Percentiles rank a stretch among this genome's conserved stretches.
Evolutionary conservation across 2,113 vertebrate species (phyloP).

Genomic region (Glaucidium brasilianum): DNA sequence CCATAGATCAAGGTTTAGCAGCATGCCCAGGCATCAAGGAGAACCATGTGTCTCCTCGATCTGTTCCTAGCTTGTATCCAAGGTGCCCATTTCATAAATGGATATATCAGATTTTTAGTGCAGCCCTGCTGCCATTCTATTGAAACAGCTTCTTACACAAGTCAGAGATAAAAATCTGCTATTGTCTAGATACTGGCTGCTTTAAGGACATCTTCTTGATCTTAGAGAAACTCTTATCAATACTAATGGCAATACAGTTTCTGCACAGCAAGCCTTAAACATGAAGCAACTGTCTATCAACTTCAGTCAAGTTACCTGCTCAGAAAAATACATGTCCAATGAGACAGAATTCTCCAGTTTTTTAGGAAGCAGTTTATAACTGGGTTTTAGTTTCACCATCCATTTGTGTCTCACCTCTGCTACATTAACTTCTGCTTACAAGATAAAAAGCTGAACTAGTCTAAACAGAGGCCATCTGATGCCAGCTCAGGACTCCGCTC

Average conservation of each 20-base stretch:
- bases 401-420: fast-evolving
- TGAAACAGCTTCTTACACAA: neutral
- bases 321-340: neutral
- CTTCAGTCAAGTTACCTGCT: neutral
- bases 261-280: neutral
- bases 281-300: neutral
- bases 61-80: neutral
- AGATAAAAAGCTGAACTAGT: neutral
- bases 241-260: neutral
- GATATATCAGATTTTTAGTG: neutral
- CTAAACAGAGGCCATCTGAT: neutral
- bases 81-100: neutral
- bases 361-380: neutral
- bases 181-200: neutral
- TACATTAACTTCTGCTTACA: neutral
- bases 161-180: neutral
- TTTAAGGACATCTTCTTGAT: neutral
- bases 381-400: neutral
- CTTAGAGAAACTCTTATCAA: neutral
- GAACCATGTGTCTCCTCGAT: neutral
- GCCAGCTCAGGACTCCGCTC: neutral
- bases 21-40: neutral
- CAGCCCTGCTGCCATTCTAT: neutral
- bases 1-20: neutral
- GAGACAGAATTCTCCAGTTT: neutral